Conservation (phyloP, 2,797 vertebrate genomes). For the Argyrosomus regius region DNA sequence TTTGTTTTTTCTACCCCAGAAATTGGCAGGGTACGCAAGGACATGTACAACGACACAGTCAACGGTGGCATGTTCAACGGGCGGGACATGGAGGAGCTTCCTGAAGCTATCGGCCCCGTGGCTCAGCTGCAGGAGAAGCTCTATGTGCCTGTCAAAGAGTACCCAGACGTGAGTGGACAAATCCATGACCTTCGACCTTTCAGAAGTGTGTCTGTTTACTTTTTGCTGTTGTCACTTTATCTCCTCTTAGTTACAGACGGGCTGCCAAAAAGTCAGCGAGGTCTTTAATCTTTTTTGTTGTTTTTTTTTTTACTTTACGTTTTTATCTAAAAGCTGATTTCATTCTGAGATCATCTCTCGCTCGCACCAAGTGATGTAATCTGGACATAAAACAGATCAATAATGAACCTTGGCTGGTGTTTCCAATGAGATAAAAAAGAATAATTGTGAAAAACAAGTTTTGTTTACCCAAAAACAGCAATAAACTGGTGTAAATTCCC, state of each 20-base stretch:
- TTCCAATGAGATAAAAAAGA: slow-evolving; percentile 11
- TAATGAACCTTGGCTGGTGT: slow-evolving; percentile 15
- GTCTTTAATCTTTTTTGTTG: slow-evolving; percentile 13
- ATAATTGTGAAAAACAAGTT: slow-evolving; percentile 5
- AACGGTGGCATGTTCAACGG: slow-evolving; percentile 94
- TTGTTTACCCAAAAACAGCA: slow-evolving; percentile 13
- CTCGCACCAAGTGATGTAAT: slow-evolving; percentile 68
- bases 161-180: slow-evolving; percentile 93
- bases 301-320: slow-evolving; percentile 17
- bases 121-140: slow-evolving; percentile 99
- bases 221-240: slow-evolving; percentile 54
- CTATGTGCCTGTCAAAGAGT: slow-evolving; percentile 99
- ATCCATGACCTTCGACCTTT: slow-evolving; percentile 77
- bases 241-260: slow-evolving; percentile 36
- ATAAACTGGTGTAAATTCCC: not conserved
- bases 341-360: slow-evolving; percentile 60
- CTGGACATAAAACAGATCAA: slow-evolving; percentile 48
- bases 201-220: slow-evolving; percentile 55
- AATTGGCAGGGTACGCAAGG: slow-evolving; percentile 99
- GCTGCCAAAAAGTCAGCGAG: slow-evolving; percentile 28
- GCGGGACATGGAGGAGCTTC: slow-evolving; percentile 93
- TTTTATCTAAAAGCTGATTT: slow-evolving; percentile 59
- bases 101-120: slow-evolving; percentile 95
- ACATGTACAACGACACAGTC: slow-evolving; percentile 99
- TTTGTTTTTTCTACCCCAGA: slow-evolving; percentile 81